Conservation (phyloP, 2,113 vertebrate species). For the Poeciliopsis prolifica region DNA sequence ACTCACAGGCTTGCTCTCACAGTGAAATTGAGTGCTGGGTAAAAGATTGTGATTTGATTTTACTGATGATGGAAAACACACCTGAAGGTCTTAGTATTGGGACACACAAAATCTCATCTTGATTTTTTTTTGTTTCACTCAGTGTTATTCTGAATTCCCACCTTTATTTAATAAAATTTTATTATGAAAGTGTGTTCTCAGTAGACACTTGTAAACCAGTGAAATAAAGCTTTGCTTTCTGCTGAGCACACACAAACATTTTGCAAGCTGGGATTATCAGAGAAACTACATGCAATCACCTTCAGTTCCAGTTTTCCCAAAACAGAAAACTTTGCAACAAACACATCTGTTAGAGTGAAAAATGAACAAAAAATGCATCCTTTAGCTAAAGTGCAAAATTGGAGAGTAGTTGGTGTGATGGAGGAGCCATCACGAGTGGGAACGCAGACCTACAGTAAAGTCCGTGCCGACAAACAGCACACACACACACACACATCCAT, state of each 20-base stretch:
- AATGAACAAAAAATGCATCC: neutral
- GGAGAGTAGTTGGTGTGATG: neutral
- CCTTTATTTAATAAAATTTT: neutral
- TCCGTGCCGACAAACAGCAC: too few species aligned
- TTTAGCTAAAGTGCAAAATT: neutral
- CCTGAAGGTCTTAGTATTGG: neutral
- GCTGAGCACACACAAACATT: too few species aligned
- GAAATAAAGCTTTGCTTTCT: too few species aligned
- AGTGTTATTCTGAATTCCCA: neutral
- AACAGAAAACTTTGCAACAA: neutral
- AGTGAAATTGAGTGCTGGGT: slow-evolving; percentile 8
- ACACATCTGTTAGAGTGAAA: neutral
- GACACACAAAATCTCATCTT: slow-evolving; percentile 16
- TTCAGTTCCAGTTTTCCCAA: neutral
- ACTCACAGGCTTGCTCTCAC: slow-evolving; percentile 9
- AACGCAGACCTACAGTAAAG: too few species aligned
- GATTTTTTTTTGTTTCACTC: slow-evolving; percentile 2
- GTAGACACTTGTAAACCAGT: too few species aligned
- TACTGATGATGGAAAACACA: neutral
- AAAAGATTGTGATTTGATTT: slow-evolving; percentile 18
- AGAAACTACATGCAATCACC: neutral
- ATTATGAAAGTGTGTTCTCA: neutral
- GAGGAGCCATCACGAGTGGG: too few species aligned
- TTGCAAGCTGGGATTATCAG: neutral
- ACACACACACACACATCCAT: too few species aligned